Base-by-base conservation (phyloP, 2,888 invertebrate genomes). In the Tenthredo distinguenda region DNA sequence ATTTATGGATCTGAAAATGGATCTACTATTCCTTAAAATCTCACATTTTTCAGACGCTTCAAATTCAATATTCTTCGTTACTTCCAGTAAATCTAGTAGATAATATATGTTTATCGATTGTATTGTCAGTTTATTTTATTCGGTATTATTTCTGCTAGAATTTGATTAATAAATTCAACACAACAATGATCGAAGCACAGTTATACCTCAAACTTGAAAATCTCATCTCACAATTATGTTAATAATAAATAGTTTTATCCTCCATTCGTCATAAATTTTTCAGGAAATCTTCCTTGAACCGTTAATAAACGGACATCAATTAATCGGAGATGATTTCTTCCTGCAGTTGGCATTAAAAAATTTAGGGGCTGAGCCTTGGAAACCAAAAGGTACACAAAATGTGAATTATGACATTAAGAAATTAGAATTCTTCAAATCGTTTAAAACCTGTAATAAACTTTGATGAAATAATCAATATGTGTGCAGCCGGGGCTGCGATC, bases 311-410 rank as follows among this genome's bases (percentile, higher is more conserved):
- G 87, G 87, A 1, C 88, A 87, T 1, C 91, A 91, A 84, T 62
- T 92, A n/a, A 89, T 92, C 6, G 92, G 91, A 0, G 91, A 92
- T 21, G 92, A 92, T 68, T 92, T 91, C 62, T 91, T 91, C n/a
- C 83, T 92, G 1, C 91, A 92, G 87, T 40, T 91, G 0, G 89
- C 89, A 1, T 90, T 91, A 18, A 88, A 91, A 58, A 89, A 91
- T 86, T 43, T 90, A 5, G 77, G 86, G 0, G 88, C 83, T 1
- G 86, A 88, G 0, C 85, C 91, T 7, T 89, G 88, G 88, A 88
- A 91, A 55, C 87, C 87, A 37, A 76, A 65, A 65, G 87, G 91
- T 91, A 87, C 12, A 47, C 43, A 12, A 82, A 9, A 37, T 37
- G 0, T 37, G 5, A 47, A 15, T 47, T 47, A 15, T 47, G 3